Evolutionary conservation across 2,888 invertebrate species (phyloP), one percentile per base, ranked within the genome.

Genomic region (Brachycybe producta): DNA sequence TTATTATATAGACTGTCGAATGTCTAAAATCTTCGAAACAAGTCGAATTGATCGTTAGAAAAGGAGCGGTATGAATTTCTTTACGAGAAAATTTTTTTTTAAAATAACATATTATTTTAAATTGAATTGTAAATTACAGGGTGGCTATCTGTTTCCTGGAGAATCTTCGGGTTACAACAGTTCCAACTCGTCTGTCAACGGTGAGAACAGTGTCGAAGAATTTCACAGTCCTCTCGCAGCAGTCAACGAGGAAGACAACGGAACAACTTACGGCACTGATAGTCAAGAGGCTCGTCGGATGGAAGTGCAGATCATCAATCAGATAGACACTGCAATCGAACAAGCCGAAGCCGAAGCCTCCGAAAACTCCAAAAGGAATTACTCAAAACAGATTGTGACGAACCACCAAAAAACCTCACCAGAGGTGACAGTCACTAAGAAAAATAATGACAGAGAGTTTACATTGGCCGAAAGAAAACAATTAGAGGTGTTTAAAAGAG

Each of bases 111-210:
- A 42, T 42, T 8, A 13, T 24, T 26, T 23, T 42, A 40, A 17
- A n/a, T 40, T 40, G 23, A 23, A 17, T n/a, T 17, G 8, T 40
- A 23, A 40, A 15, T 11, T 43, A 7, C n/a, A 52, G 52, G 52
- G 39, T 5, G 32, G 34, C n/a, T 84, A 84, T 64, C 70, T 84
- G 35, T 83, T 84, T 60, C 82, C 84, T 0, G 82, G 82, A 7
- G 84, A 84, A 67, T 83, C 83, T 42, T 83, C 82, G 50, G 84
- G 84, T 5, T 84, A 84, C 69, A 84, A 84, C 62, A 83, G 83
- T 61, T 84, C 83, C 0, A 82, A 83, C n/a, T 83, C 83, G 55
- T 82, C 82, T 24, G 79, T 83, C 1, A 83, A 83, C 1, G 79
- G 78, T 3, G 84, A 84, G 48, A 56, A 58, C 17, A 39, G n/a